Evolutionary conservation across 2,113 vertebrate genomes (phyloP), one percentile per base, ranked within the genome.

Genomic region (Desmodus rotundus): DNA sequence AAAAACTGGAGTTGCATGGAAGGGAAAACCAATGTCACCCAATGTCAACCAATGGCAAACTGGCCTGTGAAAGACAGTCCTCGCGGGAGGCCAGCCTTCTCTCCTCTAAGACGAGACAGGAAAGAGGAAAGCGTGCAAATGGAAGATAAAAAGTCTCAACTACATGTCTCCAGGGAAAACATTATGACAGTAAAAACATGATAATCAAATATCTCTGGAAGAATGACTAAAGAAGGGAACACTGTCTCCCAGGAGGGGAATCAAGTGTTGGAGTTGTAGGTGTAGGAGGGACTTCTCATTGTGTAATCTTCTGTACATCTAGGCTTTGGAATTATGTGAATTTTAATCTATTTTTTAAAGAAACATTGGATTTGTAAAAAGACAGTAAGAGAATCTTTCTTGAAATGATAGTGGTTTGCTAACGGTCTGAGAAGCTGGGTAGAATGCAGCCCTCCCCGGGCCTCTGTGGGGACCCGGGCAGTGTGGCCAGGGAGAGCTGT

Each of bases 201-300:
- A 36, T 77, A 92, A 77, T 31, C 38, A 78, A 86, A 4, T 76
- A 58, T 61, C 41, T 84, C 56, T 81, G 76, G 65, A 67, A 97
- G 67, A 61, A 85, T 81, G 72, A 72, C 89, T 31, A 91, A 81
- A 78, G 63, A 93, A 63, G 73, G 20, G 41, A 67, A 84, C 87
- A 87, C 61, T 94, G 45, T 47, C 65, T 93, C 87, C 94, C 41
- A 47, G 80, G 90, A 93, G 70, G 63, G 65, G 14, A 85, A 45
- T 15, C 26, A 45, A 74, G 33, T 45, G 11, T 70, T 56, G 54
- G 14, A 41, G n/a, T 38, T 70, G 61, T 36, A 22, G 17, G 68
- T 16, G 0, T 72, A 92, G 73, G 43, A 77, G 22, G 90, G 86
- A 87, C 6, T 82, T 80, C 16, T 45, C 14, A 17, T 28, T 36